Base-by-base conservation (phyloP, 2,888 invertebrate genomes). In the Smittia sp. region DNA sequence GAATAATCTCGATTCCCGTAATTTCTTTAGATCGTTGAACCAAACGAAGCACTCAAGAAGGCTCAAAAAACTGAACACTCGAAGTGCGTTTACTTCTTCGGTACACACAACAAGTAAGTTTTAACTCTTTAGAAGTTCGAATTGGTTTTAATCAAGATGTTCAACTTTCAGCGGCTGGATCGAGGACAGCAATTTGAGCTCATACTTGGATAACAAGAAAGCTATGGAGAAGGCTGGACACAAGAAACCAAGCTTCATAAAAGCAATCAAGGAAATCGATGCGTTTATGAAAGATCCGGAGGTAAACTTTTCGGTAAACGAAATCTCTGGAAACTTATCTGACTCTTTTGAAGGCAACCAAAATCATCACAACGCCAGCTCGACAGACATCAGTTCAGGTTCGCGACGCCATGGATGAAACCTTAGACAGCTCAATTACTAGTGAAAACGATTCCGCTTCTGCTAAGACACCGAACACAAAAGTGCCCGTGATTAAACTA, bases 61-160 rank as follows among this genome's bases (percentile, higher is more conserved):
- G 90, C 20, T 86, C 88, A 20, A 89, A 89, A 78, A 93, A 92
- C 80, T 90, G 86, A 85, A 74, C 87, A 88, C 75, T 81, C 88
- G 67, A 91, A 91, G 79, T 96, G 94, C 84, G 92, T 97, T 76
- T 96, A 90, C 84, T 97, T 96, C 85, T 96, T 94, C 83, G 96
- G 96, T 74, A 89, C 93, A n/a, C 91, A 94, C 78, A 95, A 96
- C 82, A 95, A 93, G 96, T 96, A 86, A 94, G 96, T 90, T 22
- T 68, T n/a, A n/a, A 69, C 1, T 67, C 32, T 32, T 32, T n/a
- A n/a, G n/a, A n/a, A 20, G 9, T 6, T 58, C 13, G 24, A 52
- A 15, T 41, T 58, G 9, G 0, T 27, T 20, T 38, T 9, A 11
- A 15, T n/a, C n/a, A n/a, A n/a, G n/a, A n/a, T n/a, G n/a, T n/a